Evolutionary conservation across 2,888 invertebrate genomes (phyloP).

Genomic region (Cephalotes varians): DNA sequence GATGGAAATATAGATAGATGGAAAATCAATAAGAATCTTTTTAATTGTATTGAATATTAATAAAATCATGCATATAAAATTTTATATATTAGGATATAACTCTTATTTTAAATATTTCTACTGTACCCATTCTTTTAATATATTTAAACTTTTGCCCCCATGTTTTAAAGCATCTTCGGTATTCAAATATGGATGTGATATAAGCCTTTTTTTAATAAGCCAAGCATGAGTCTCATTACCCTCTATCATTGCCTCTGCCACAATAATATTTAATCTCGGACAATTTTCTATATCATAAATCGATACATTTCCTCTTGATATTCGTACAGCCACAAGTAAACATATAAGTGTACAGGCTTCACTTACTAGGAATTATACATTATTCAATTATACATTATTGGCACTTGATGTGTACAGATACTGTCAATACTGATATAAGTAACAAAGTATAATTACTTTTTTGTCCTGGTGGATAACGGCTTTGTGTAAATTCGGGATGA

Average conservation of each 20-base stretch:
- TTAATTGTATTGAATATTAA: conserved; percentile 10
- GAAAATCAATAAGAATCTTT: background rate
- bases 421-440: background rate
- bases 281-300: conserved; percentile 74
- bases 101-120: conserved; percentile 6
- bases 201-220: conserved; percentile 78
- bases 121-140: conserved; percentile 83
- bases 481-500: conserved; percentile 88
- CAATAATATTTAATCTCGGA: conserved; percentile 85
- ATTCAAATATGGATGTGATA: conserved; percentile 81
- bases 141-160: conserved; percentile 79
- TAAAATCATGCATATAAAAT: background rate
- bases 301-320: conserved; percentile 73
- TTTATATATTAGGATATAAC: background rate
- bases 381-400: background rate
- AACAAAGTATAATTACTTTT: conserved; percentile 73
- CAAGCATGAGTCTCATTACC: conserved; percentile 87
- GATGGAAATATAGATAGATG: background rate
- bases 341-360: conserved; percentile 89
- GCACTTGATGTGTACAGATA: background rate
- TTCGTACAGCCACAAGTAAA: conserved; percentile 86
- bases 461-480: conserved; percentile 86
- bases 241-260: conserved; percentile 87
- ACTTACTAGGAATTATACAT: conserved; percentile 84
- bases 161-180: conserved; percentile 84